Percentiles rank a stretch among this genome's conserved stretches.
Conservation (phyloP, 2,797 vertebrate species). For the Natrix natrix region DNA sequence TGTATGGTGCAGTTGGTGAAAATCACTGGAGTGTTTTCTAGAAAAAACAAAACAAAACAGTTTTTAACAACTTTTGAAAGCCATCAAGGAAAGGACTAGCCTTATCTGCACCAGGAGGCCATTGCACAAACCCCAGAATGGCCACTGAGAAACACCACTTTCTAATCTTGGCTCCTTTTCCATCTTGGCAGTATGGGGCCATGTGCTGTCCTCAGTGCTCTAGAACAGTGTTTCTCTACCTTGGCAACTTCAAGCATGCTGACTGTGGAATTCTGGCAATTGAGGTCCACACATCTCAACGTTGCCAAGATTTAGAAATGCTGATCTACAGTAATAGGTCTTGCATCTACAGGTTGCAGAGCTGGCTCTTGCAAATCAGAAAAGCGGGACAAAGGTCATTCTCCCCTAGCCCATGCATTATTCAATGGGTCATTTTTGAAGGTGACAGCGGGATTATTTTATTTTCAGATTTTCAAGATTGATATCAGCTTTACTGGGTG, state of each 20-base stretch:
- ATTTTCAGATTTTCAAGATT: background rate
- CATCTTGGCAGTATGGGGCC: background rate
- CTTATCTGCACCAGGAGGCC: background rate
- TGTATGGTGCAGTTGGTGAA: background rate
- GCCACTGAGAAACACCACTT: background rate
- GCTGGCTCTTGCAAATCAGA: background rate
- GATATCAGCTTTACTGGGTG: background rate
- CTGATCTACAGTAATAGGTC: background rate
- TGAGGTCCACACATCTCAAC: background rate
- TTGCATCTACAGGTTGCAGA: background rate
- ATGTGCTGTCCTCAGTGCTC: background rate
- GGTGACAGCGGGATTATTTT: background rate
- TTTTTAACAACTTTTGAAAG: background rate
- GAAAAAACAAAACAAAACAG: background rate
- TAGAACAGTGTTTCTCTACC: background rate
- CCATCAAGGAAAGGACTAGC: background rate
- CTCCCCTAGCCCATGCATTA: background rate
- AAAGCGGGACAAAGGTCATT: background rate
- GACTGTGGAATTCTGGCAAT: background rate
- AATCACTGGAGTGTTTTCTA: background rate
- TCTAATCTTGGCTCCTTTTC: background rate
- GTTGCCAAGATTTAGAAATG: background rate
- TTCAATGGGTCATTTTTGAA: background rate
- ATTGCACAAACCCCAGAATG: background rate
- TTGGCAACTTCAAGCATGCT: background rate